These are phyloP conservation scores for Babylonia areolata DNA, from an alignment of 1,140 invertebrate species.

Conservation along the genomic window DNA sequence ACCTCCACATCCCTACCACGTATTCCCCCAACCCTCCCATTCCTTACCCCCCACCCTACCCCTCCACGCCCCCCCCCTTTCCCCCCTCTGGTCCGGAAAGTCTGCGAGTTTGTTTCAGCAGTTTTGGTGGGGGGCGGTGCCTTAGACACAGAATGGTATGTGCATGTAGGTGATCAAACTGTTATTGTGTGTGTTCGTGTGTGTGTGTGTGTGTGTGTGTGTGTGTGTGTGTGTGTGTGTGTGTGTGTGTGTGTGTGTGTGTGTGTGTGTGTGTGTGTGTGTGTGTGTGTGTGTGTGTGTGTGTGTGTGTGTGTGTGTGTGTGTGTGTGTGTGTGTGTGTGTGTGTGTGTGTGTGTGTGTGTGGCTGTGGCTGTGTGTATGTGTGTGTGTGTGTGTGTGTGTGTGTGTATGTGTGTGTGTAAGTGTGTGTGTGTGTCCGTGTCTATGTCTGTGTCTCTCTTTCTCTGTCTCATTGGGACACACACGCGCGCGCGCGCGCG, in stretches of 20 bases:
- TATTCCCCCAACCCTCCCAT: not conserved
- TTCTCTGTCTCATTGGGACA: too few relatives aligned
- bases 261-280: too few relatives aligned
- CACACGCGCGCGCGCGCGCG: not conserved
- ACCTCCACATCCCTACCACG: not conserved
- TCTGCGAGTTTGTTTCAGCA: too few relatives aligned
- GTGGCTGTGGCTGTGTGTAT: too few relatives aligned
- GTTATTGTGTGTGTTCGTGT: not conserved
- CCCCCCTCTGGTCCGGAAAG: too few relatives aligned
- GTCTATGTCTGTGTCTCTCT: too few relatives aligned
- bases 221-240: conserved; percentile 23
- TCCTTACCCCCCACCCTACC: too few relatives aligned
- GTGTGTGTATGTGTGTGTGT: not conserved
- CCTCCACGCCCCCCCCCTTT: too few relatives aligned
- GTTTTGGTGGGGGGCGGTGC: too few relatives aligned
- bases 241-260: too few relatives aligned
- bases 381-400: not conserved
- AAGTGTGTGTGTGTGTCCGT: not conserved
- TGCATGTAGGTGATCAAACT: not conserved
- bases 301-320: conserved; percentile 8
- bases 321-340: conserved; percentile 19
- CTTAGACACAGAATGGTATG: not conserved
- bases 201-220: not conserved
- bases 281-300: too few relatives aligned
- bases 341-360: not conserved